These are phyloP conservation scores for Eulemur rubriventer DNA, from an alignment of 2,797 vertebrate species.

Conservation along the genomic window DNA sequence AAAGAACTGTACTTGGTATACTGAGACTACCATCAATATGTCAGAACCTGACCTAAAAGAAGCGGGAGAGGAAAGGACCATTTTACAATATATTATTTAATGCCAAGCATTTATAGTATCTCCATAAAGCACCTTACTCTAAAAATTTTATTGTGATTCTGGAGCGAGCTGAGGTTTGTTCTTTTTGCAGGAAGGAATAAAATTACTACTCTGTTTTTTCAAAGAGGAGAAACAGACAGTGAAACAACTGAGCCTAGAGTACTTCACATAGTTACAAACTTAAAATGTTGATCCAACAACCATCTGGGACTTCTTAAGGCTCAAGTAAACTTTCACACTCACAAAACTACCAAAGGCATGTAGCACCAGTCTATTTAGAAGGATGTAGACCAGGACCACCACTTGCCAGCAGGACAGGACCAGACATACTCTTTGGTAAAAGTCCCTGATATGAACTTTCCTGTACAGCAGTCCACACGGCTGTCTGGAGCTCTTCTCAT, in stretches of 20 bases:
- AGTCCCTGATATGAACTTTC: neutral
- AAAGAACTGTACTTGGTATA: neutral
- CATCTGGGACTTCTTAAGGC: neutral
- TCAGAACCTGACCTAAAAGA: neutral
- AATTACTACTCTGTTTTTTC: neutral
- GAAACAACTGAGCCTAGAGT: neutral
- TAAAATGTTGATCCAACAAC: neutral
- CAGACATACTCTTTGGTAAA: neutral
- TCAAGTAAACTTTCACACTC: neutral
- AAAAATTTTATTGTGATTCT: neutral
- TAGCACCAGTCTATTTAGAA: neutral
- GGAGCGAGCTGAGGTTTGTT: neutral
- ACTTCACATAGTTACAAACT: neutral
- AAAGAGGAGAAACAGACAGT: neutral
- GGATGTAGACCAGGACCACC: neutral
- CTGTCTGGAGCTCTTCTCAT: neutral
- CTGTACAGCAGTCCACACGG: neutral
- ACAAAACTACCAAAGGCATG: neutral
- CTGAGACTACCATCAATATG: neutral
- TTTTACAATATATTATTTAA: neutral
- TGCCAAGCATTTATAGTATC: neutral
- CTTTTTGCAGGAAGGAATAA: neutral
- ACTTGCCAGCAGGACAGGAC: neutral
- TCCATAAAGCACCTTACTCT: neutral
- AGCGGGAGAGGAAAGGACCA: neutral